Evolutionary conservation across 2,113 vertebrate genomes (phyloP).

Genomic region (Conger conger): DNA sequence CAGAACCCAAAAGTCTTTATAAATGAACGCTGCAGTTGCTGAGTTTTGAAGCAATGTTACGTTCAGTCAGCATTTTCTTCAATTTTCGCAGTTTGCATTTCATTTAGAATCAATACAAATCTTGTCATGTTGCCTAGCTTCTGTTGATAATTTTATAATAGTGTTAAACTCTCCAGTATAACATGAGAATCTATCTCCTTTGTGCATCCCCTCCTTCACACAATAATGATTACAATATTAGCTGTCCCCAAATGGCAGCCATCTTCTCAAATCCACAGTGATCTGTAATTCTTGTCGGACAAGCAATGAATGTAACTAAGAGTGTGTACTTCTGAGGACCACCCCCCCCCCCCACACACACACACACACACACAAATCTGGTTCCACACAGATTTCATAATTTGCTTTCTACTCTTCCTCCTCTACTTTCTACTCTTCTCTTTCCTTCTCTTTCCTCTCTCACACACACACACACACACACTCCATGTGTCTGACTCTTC

Average conservation of each 20-base stretch:
- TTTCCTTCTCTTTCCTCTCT: neutral
- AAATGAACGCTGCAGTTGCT: neutral
- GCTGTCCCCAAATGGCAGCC: neutral
- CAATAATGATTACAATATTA: neutral
- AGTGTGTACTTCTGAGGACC: neutral
- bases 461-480: too few relatives aligned
- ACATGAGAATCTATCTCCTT: neutral
- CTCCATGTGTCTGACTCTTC: too few relatives aligned
- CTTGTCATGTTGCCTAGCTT: neutral
- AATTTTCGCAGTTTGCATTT: neutral
- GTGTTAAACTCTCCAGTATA: neutral
- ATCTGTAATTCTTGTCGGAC: neutral
- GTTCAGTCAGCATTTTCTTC: neutral
- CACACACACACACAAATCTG: too few relatives aligned
- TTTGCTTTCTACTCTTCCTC: conserved; percentile 6
- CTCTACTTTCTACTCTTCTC: neutral
- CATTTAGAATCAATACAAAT: conserved; percentile 2
- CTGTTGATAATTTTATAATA: neutral
- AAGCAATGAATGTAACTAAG: neutral
- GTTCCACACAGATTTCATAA: neutral
- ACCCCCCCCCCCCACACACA: too few relatives aligned
- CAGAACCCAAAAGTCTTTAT: neutral
- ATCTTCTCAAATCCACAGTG: neutral
- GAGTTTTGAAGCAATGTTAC: neutral
- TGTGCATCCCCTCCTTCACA: neutral